Evolutionary conservation across 1,140 invertebrate genomes (phyloP).

Genomic region (Zaprionus africanus): DNA sequence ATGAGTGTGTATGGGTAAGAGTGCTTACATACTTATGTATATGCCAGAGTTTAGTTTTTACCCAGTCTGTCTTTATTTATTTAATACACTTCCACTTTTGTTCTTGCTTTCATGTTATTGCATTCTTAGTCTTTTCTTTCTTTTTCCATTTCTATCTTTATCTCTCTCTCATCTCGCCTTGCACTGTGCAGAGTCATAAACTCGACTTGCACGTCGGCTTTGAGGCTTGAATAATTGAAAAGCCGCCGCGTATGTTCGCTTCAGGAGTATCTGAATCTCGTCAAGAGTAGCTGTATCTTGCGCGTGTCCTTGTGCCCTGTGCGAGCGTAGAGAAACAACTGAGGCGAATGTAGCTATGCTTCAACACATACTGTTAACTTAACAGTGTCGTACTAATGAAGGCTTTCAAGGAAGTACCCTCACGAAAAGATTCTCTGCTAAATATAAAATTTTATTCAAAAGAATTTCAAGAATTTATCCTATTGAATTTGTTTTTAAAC

Average conservation of each 20-base stretch:
- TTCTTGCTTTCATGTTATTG: constrained; percentile 60
- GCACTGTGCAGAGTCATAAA: constrained; percentile 61
- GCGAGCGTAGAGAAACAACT: constrained; percentile 52
- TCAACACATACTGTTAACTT: constrained; percentile 26
- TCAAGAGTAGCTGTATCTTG: constrained; percentile 36
- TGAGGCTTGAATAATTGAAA: constrained; percentile 67
- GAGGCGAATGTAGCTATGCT: constrained; percentile 22
- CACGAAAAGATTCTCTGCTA: not conserved
- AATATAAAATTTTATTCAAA: not conserved
- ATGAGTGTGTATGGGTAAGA: too few relatives aligned
- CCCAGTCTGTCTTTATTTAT: constrained; percentile 58
- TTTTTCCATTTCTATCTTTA: constrained; percentile 33
- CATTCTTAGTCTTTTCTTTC: constrained; percentile 33
- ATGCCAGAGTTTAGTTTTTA: constrained; percentile 41
- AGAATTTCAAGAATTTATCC: not conserved
- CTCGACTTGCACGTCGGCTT: constrained; percentile 51
- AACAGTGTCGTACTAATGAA: constrained; percentile 9
- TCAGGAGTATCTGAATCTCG: constrained; percentile 4
- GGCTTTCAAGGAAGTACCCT: not conserved
- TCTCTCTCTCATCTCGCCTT: constrained; percentile 21
- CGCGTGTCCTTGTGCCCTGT: constrained; percentile 59
- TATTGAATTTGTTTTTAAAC: too few relatives aligned
- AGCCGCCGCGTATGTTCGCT: constrained; percentile 41
- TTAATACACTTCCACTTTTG: constrained; percentile 76
- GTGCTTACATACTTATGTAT: constrained; percentile 13